Evolutionary conservation across 2,113 vertebrate species (phyloP), one percentile per base, ranked within the genome.

Genomic region (Megaleporinus macrocephalus): DNA sequence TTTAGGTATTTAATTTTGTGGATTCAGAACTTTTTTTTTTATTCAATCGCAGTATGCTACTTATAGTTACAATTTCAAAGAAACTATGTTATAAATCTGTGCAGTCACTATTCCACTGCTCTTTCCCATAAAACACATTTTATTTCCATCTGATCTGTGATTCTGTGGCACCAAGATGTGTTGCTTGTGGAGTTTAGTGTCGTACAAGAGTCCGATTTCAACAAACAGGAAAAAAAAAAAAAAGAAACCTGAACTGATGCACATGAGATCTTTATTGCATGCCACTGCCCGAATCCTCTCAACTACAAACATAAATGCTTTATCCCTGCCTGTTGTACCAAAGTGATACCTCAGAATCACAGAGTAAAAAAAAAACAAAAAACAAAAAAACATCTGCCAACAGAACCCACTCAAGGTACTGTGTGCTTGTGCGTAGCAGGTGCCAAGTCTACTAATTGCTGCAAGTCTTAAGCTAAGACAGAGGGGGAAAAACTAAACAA

Each of bases 201-300:
- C 4, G 4, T 61, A n/a, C 16, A 22, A 55, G 11, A 20, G 20
- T 66, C 24, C 41, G 33, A 74, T 41, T 11, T 44, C 5, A 44
- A 44, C 41, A 4, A 4, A 76, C 18, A 16, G 24, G 10, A 26
- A 14, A 18, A 51, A 26, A 87, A 79, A 84, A 76, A 47, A 14
- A 27, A 29, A 53, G 68, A 85, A 20, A 78, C 68, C 16, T 44
- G 15, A 41, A 14, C 86, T 74, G 75, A 86, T 92, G 86, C 87
- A 89, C 85, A 69, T 81, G 79, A 84, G 68, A 74, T 84, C 16
- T 88, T 93, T 94, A 94, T 93, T 94, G 87, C 87, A 87, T 91
- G 90, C 87, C 86, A 91, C 88, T 90, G 83, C 61, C 87, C 62
- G 74, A 74, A 73, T 49, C 41, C 59, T 30, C 26, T 74, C 26